phyloP scores from a whole-genome alignment of 2,113 vertebrate genomes.

The Silurus meridionalis region DNA sequence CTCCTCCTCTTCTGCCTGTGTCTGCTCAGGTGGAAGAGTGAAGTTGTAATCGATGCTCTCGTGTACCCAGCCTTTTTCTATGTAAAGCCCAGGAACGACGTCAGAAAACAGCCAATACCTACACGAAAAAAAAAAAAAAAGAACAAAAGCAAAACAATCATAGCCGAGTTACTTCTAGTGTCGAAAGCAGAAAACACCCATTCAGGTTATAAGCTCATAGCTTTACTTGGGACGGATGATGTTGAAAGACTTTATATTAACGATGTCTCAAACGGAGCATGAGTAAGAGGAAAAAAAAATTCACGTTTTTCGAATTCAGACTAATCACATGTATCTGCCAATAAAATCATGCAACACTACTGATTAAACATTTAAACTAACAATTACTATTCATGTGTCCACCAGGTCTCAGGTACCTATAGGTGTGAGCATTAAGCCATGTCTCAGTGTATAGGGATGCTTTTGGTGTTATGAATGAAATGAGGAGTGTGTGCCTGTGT shows the following conservation, averaged over 20 bases:
- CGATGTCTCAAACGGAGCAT: background rate
- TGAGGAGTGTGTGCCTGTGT: background rate
- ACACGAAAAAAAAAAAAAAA: background rate
- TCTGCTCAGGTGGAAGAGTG: slow-evolving; percentile 67
- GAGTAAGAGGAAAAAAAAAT: no score
- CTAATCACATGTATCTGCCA: background rate
- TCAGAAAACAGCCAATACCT: slow-evolving; percentile 99
- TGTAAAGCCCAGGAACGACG: slow-evolving; percentile 90
- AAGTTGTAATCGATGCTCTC: slow-evolving; percentile 90
- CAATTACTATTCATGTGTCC: background rate
- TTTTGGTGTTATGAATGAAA: slow-evolving; percentile 33
- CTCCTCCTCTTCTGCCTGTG: slow-evolving; percentile 66
- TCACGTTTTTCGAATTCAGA: no score
- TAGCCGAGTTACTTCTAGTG: background rate
- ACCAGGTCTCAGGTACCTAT: background rate
- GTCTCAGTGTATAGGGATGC: background rate
- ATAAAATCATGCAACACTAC: background rate
- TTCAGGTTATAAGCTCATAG: background rate
- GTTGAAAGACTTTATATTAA: background rate
- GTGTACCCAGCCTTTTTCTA: slow-evolving; percentile 97
- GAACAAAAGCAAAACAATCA: background rate
- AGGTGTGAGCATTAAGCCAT: background rate
- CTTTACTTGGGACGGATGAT: background rate
- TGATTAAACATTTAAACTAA: background rate
- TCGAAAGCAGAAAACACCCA: background rate